Percentiles rank a stretch among this genome's conserved stretches.
These are phyloP conservation scores for Littorina saxatilis DNA, from an alignment of 1,140 invertebrate species.

Conservation along the genomic window DNA sequence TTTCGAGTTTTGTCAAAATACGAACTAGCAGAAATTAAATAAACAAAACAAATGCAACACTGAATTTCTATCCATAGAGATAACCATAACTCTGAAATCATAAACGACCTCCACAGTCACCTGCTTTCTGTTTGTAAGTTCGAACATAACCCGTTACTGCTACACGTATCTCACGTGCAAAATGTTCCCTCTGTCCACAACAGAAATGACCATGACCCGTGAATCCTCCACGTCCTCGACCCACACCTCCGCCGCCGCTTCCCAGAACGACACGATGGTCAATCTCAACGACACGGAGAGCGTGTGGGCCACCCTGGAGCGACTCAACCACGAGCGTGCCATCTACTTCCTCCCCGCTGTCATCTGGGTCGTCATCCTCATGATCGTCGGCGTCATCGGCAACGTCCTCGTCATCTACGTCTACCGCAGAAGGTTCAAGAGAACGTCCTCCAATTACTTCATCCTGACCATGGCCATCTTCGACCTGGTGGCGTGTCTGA, in stretches of 20 bases:
- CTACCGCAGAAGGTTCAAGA: constrained; percentile 57
- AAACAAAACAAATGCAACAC: no score
- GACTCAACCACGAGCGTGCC: constrained; percentile 50
- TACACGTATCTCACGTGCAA: no score
- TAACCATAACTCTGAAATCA: background rate
- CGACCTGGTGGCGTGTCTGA: constrained; percentile 61
- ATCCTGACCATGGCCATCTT: constrained; percentile 65
- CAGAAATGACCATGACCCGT: constrained; percentile 20
- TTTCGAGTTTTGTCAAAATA: no score
- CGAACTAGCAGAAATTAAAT: no score
- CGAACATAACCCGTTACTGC: no score
- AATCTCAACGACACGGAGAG: constrained; percentile 34
- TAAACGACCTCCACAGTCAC: background rate
- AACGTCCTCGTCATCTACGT: constrained; percentile 63
- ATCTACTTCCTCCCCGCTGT: constrained; percentile 60
- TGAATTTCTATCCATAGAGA: background rate
- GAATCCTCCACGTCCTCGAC: background rate
- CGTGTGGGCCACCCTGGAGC: constrained; percentile 28
- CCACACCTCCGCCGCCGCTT: background rate
- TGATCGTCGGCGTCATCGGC: constrained; percentile 58
- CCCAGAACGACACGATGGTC: background rate
- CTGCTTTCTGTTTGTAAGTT: background rate
- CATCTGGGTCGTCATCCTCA: constrained; percentile 53
- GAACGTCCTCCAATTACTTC: constrained; percentile 65
- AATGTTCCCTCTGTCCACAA: no score